phyloP scores from a whole-genome alignment of 2,888 invertebrate species.

The Leptopilina syphax region DNA sequence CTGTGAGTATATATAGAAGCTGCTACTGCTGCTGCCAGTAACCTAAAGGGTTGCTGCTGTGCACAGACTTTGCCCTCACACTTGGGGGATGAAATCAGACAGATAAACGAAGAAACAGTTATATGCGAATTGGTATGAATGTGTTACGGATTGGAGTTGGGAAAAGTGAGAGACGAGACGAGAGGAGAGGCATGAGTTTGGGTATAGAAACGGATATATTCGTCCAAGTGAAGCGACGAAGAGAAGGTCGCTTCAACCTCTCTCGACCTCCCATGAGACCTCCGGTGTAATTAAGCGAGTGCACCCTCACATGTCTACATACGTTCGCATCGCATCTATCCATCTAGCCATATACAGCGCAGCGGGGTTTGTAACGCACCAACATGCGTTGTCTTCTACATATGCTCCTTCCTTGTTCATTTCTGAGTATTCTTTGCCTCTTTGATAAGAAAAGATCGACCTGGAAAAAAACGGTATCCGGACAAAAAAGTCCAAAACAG shows the following conservation, averaged over 20 bases:
- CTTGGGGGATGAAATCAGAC: slow-evolving; percentile 38
- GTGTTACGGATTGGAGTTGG: slow-evolving; percentile 43
- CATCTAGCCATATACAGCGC: slow-evolving; percentile 68
- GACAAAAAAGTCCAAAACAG: too few relatives aligned
- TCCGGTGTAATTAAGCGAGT: slow-evolving; percentile 77
- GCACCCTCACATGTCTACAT: slow-evolving; percentile 76
- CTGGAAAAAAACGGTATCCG: too few relatives aligned
- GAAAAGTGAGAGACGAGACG: slow-evolving; percentile 41
- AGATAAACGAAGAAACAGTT: slow-evolving; percentile 30
- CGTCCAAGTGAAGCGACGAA: slow-evolving; percentile 58
- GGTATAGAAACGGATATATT: slow-evolving; percentile 54
- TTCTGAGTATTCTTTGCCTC: too few relatives aligned
- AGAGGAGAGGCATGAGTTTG: slow-evolving; percentile 46
- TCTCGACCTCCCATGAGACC: slow-evolving; percentile 74
- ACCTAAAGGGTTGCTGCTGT: slow-evolving; percentile 57
- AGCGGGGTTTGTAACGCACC: slow-evolving; percentile 57
- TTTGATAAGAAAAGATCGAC: too few relatives aligned
- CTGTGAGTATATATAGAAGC: slow-evolving; percentile 56
- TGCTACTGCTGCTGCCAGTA: slow-evolving; percentile 60
- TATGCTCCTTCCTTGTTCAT: too few relatives aligned
- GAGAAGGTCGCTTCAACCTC: slow-evolving; percentile 71
- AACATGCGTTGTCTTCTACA: too few relatives aligned
- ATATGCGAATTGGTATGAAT: slow-evolving; percentile 42
- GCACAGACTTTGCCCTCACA: slow-evolving; percentile 57
- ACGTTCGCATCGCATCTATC: slow-evolving; percentile 73